phyloP scores from a whole-genome alignment of 2,113 vertebrate genomes.

The Leucopsar rothschildi region DNA sequence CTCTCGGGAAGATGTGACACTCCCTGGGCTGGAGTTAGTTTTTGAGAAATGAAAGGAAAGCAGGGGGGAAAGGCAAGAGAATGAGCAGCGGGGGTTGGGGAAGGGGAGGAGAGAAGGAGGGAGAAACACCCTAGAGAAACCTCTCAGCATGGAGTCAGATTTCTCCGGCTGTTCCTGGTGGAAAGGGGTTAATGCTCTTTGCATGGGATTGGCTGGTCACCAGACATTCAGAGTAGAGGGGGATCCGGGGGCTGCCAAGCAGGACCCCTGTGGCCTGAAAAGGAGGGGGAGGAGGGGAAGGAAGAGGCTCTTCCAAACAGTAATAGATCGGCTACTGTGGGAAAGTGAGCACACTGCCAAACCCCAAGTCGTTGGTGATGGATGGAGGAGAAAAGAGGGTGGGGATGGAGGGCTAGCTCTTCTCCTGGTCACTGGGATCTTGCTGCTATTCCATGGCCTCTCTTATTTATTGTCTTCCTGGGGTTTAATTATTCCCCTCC shows the following conservation, averaged over 20 bases:
- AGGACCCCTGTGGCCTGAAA: constrained; percentile 66
- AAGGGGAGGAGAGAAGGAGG: neutral
- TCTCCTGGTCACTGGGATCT: neutral
- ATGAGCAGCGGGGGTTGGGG: neutral
- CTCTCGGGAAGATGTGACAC: neutral
- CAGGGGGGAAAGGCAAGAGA: neutral
- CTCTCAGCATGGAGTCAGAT: constrained; percentile 38
- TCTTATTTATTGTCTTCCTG: constrained; percentile 20
- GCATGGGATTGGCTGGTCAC: constrained; percentile 55
- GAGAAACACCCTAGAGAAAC: constrained; percentile 5
- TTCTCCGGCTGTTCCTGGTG: neutral
- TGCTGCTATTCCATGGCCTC: neutral
- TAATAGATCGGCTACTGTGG: constrained; percentile 67
- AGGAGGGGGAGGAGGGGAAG: constrained; percentile 32
- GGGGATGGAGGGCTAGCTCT: neutral
- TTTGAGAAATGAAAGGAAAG: neutral
- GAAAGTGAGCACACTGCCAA: constrained; percentile 63
- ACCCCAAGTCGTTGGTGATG: constrained; percentile 46
- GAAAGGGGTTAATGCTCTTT: constrained; percentile 45
- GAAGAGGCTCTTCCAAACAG: constrained; percentile 42
- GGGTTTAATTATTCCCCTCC: neutral
- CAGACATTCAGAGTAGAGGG: constrained; percentile 51
- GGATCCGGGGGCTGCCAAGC: constrained; percentile 36
- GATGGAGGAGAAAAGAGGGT: constrained; percentile 14
- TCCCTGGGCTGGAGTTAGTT: constrained; percentile 7